Conservation (phyloP, 2,888 invertebrate species). For the Periphyllus acericola region DNA sequence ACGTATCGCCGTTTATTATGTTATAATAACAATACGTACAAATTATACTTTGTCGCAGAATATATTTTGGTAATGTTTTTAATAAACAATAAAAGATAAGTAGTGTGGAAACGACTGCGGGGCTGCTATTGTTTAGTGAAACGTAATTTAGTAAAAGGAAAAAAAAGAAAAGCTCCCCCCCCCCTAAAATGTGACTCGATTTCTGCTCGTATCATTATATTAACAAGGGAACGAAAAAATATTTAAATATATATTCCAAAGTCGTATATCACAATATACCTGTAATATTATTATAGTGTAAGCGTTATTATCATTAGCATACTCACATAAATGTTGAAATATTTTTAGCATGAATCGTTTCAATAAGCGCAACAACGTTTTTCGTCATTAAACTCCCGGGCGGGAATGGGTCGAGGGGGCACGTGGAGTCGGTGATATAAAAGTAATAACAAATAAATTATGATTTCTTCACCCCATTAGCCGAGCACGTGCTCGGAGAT, state of each 20-base stretch:
- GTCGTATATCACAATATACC: neutral
- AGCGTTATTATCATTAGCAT: neutral
- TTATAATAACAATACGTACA: too few species aligned
- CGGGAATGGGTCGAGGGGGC: too few species aligned
- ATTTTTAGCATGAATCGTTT: neutral
- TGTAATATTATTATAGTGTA: neutral
- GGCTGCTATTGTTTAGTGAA: too few species aligned
- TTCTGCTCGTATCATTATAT: neutral
- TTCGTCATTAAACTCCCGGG: conserved; percentile 12
- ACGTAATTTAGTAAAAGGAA: too few species aligned
- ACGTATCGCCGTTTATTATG: too few species aligned
- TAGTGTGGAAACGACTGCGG: too few species aligned
- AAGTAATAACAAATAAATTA: conserved; percentile 43
- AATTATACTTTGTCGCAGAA: too few species aligned
- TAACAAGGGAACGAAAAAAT: neutral
- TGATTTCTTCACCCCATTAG: conserved; percentile 28
- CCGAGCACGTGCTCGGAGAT: conserved; percentile 27
- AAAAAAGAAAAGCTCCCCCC: too few species aligned
- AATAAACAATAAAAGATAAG: too few species aligned
- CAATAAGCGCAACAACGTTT: neutral
- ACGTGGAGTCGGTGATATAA: neutral
- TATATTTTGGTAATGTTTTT: too few species aligned
- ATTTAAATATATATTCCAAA: neutral
- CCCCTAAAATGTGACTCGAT: neutral
- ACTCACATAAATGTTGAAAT: neutral